Conservation (phyloP, 2,113 vertebrate genomes). For the Empidonax traillii region DNA sequence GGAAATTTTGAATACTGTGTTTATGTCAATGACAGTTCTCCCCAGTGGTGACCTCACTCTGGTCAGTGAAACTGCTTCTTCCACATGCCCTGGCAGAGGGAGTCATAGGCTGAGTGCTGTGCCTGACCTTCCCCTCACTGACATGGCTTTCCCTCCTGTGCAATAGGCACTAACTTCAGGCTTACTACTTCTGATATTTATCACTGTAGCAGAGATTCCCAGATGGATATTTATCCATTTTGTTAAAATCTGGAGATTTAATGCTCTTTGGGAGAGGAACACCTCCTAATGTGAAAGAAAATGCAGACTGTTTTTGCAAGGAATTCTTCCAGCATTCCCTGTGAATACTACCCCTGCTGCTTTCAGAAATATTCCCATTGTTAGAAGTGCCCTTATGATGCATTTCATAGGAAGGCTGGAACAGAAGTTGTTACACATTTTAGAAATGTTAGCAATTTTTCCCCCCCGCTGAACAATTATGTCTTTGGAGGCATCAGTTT, state of each 20-base stretch:
- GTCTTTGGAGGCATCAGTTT: constrained; percentile 5
- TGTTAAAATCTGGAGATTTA: not conserved
- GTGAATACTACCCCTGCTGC: not conserved
- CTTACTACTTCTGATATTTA: not conserved
- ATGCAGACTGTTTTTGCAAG: not conserved
- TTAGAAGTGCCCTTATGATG: not conserved
- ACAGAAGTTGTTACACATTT: not conserved
- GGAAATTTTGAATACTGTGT: not conserved
- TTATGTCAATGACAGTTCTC: not conserved
- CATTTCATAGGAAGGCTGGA: constrained; percentile 8
- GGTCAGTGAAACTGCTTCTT: not conserved
- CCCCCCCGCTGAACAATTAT: constrained; percentile 12
- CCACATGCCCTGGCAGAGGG: not conserved
- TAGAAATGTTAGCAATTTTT: not conserved
- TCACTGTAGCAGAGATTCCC: not conserved
- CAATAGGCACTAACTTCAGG: not conserved
- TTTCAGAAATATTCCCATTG: not conserved
- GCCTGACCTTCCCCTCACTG: not conserved
- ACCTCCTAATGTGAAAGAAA: not conserved
- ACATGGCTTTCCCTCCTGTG: not conserved
- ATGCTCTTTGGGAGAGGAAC: not conserved
- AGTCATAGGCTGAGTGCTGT: not conserved
- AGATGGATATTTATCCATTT: not conserved
- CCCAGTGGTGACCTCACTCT: not conserved
- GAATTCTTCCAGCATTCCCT: not conserved